Evolutionary conservation across 2,888 invertebrate species (phyloP), one percentile per base, ranked within the genome.

Genomic region (Amphimallon solstitiale): DNA sequence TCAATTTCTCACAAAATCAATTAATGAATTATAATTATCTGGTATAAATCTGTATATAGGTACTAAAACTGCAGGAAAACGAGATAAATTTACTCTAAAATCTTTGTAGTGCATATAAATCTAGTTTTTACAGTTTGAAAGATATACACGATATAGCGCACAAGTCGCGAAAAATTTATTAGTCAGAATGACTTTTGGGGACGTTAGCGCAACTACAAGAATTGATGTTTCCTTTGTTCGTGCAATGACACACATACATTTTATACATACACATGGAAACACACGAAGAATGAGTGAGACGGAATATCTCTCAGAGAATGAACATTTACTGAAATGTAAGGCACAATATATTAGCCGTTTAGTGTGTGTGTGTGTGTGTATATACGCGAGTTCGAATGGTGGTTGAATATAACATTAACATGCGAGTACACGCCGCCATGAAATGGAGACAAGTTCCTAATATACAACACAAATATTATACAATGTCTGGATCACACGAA

Each of bases 361-460:
- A 29, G 65, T 66, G 49, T 65, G 61, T 61, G 38, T 56, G 43
- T 17, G 43, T 59, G 43, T 35, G 34, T 52, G 51, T 14, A 35
- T 14, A 15, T 40, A 14, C 21, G 54, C 43, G 43, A 43, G 43
- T 66, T 66, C 65, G 65, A 66, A 66, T 51, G 51, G 51, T 52
- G 45, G 51, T 51, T 51, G 65, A 66, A 61, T 66, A 61, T 52
- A 61, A 59, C 67, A 67, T 67, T 67, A 67, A 67, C 67, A 67
- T 67, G 67, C 67, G 63, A 63, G 67, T 63, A 67, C 67, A 67
- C 67, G 67, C 63, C 49, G 67, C 59, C 40, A 40, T 62, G 56
- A 62, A 67, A 67, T 67, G 67, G 67, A 67, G 67, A 67, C 67
- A 67, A 67, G 67, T 67, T 67, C 63, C 63, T 67, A 67, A 67